phyloP scores from a whole-genome alignment of 1,140 invertebrate genomes.

The Drosophila prosaltans region DNA sequence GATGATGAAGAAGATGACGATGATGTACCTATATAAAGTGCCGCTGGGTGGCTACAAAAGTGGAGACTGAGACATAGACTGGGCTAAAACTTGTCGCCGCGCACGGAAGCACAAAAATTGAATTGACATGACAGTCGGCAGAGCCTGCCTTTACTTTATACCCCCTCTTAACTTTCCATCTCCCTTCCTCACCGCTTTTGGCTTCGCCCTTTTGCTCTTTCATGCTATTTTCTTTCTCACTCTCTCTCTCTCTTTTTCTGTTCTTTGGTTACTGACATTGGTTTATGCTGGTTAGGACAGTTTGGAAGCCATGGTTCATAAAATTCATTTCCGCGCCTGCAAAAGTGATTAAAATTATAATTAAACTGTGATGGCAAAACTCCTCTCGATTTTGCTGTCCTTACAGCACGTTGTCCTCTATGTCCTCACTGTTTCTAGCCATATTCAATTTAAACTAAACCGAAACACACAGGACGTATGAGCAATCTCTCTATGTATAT shows the following conservation, averaged over 20 bases:
- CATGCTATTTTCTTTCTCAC: not conserved
- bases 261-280: conserved; percentile 66
- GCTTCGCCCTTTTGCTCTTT: not conserved
- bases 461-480: conserved; percentile 68
- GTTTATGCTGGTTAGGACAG: conserved; percentile 79
- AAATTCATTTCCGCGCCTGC: conserved; percentile 79
- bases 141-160: conserved; percentile 26
- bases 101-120: conserved; percentile 81
- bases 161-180: conserved; percentile 4
- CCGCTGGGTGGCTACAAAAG: conserved; percentile 59
- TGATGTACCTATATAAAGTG: conserved; percentile 69
- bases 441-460: conserved; percentile 78
- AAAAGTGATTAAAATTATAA: conserved; percentile 82
- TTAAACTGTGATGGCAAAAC: conserved; percentile 70
- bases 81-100: conserved; percentile 79
- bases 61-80: conserved; percentile 30
- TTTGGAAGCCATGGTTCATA: conserved; percentile 75
- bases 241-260: not conserved
- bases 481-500: conserved; percentile 43
- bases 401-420: conserved; percentile 36
- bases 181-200: not conserved
- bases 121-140: conserved; percentile 77
- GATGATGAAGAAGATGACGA: conserved; percentile 42
- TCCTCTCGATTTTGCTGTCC: not conserved
- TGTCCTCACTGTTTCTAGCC: conserved; percentile 11